Evolutionary conservation across 2,113 vertebrate genomes (phyloP).

Genomic region (Zapus hudsonius): DNA sequence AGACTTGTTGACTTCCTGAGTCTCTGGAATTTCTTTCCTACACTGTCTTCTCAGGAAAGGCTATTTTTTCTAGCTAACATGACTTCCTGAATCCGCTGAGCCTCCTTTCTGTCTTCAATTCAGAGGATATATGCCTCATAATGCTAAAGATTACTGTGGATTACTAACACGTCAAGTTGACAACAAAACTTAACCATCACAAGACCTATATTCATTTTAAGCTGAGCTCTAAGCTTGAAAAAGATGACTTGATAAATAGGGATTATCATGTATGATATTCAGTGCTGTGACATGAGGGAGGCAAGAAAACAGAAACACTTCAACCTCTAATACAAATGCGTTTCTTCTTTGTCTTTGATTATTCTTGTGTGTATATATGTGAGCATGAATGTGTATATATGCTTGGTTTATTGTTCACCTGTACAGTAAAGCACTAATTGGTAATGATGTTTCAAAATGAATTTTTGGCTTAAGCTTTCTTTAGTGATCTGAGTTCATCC

Average conservation of each 20-base stretch:
- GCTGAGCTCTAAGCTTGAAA: neutral
- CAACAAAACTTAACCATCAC: no score
- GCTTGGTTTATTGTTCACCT: neutral
- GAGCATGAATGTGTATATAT: neutral
- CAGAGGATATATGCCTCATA: no score
- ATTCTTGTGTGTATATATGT: neutral
- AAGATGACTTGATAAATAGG: neutral
- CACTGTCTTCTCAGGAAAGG: no score
- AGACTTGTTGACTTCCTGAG: no score
- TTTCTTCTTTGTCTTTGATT: neutral
- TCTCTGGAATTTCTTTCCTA: no score
- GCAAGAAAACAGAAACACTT: neutral
- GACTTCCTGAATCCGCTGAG: no score
- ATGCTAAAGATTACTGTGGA: no score
- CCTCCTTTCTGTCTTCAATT: no score
- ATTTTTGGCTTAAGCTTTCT: neutral
- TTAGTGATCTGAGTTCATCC: constrained; percentile 1
- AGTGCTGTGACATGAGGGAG: neutral
- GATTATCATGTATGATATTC: neutral
- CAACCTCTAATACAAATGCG: neutral
- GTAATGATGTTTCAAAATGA: constrained; percentile 3
- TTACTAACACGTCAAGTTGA: no score
- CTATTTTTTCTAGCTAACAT: no score
- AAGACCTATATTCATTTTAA: neutral
- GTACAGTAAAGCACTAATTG: neutral